Evolutionary conservation across 2,888 invertebrate genomes (phyloP), one percentile per base, ranked within the genome.

Genomic region (Epirrita christyi): DNA sequence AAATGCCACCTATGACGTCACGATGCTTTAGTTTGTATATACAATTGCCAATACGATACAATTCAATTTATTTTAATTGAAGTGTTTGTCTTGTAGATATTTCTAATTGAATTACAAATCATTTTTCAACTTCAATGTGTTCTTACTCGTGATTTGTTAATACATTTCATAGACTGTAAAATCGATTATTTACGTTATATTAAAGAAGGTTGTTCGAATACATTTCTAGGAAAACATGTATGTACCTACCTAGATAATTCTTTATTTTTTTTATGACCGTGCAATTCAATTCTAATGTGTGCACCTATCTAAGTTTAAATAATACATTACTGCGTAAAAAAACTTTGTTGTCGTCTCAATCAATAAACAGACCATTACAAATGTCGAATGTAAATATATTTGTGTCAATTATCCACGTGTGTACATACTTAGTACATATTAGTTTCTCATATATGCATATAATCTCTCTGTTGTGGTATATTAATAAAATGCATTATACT

Each of bases 1-100:
- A 38, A 46, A 52, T 44, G 37, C 8, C 21, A 41, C 41, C n/a
- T 21, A 44, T 58, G 52, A 53, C 48, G 48, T 58, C 52, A 58
- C 28, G 14, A 32, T 5, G 40, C n/a, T 49, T 10, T 41, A 28
- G 27, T 28, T 40, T 32, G 32, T 32, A 32, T n/a, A n/a, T 7
- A 32, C 32, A 32, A 32, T 32, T 32, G 8, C 1, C 11, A 28
- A 43, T 28, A 43, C 43, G 27, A n/a, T 28, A 43, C 43, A 11
- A 27, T 43, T 10, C 27, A 42, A 42, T 43, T n/a, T 28, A 27
- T 28, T 28, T 43, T 11, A 43, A 41, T 49, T 49, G 7, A 40
- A 49, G n/a, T 48, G 48, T 40, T 48, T 40, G 29, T 41, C 40
- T 49, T 10, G 10, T 29, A 21, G 6, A 9, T n/a, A n/a, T n/a